Conservation (phyloP, 1,140 invertebrate species). For the Gonioctena quinquepunctata region DNA sequence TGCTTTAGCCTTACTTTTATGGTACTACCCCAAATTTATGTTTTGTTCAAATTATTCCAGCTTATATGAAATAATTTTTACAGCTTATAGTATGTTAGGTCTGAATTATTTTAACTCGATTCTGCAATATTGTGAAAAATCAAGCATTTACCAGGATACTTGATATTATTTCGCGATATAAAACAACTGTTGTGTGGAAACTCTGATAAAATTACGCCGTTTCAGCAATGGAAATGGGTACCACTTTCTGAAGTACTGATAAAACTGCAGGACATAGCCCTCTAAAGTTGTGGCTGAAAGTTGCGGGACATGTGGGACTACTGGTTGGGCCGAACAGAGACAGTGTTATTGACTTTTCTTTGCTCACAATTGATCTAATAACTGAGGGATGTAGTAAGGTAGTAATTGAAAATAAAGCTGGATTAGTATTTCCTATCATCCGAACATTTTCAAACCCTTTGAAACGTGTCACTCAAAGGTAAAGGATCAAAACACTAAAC, state of each 20-base stretch:
- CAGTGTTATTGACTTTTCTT: conserved; percentile 66
- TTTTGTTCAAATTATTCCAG: too few species aligned
- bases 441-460: conserved; percentile 90
- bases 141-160: too few species aligned
- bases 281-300: conserved; percentile 72
- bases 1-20: too few species aligned
- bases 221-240: conserved; percentile 22
- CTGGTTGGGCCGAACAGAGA: conserved; percentile 77
- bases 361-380: conserved; percentile 95
- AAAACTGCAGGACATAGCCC: conserved; percentile 71
- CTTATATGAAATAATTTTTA: too few species aligned
- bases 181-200: too few species aligned
- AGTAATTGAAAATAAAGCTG: conserved; percentile 68
- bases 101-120: too few species aligned
- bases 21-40: too few species aligned
- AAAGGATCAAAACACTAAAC: conserved; percentile 30
- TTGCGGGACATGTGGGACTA: conserved; percentile 97
- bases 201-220: too few species aligned
- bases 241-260: conserved; percentile 27
- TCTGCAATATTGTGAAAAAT: too few species aligned
- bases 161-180: too few species aligned
- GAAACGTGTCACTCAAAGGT: conserved; percentile 85
- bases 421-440: conserved; percentile 93
- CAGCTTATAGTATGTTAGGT: too few species aligned
- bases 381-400: conserved; percentile 87